A percentile compares a stretch with the other conserved stretches of the same genome.
Evolutionary conservation across 2,797 vertebrate species (phyloP).

Genomic region (Lagocephalus sceleratus): DNA sequence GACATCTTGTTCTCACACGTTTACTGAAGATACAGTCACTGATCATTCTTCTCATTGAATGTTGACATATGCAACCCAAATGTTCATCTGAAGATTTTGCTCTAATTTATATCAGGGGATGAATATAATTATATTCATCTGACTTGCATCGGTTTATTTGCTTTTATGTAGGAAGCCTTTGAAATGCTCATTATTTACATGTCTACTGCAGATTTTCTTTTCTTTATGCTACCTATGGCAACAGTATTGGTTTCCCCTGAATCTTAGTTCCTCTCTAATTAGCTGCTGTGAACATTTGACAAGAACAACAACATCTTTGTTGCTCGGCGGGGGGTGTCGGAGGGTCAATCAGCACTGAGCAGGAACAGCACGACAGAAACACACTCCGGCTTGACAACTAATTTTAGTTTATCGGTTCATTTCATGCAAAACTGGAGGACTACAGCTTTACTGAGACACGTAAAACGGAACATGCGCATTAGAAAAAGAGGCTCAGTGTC

Average conservation of each 20-base stretch:
- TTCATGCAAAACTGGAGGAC: constrained; percentile 14
- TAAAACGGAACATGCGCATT: no score
- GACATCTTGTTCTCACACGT: constrained; percentile 26
- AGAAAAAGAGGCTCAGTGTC: constrained; percentile 16
- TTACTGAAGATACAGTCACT: constrained; percentile 27
- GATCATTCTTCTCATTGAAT: constrained; percentile 26
- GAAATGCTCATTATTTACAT: constrained; percentile 38
- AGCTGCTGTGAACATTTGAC: constrained; percentile 84
- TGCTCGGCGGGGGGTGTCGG: constrained; percentile 77
- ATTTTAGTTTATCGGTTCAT: constrained; percentile 26
- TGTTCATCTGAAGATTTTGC: constrained; percentile 37
- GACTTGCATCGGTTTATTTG: constrained; percentile 20
- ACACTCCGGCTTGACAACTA: constrained; percentile 24
- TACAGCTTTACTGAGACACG: background rate
- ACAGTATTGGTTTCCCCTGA: constrained; percentile 37
- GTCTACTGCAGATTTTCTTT: constrained; percentile 7
- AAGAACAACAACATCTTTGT: constrained; percentile 84
- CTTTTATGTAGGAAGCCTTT: constrained; percentile 23
- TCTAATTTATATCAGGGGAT: constrained; percentile 21
- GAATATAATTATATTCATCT: constrained; percentile 2
- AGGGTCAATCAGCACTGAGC: constrained; percentile 53
- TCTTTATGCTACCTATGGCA: constrained; percentile 35
- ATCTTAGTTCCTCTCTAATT: constrained; percentile 78
- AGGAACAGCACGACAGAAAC: constrained; percentile 34
- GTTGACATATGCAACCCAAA: constrained; percentile 50